Evolutionary conservation across 2,888 invertebrate genomes (phyloP).

Genomic region (Rhamnusium bicolor): DNA sequence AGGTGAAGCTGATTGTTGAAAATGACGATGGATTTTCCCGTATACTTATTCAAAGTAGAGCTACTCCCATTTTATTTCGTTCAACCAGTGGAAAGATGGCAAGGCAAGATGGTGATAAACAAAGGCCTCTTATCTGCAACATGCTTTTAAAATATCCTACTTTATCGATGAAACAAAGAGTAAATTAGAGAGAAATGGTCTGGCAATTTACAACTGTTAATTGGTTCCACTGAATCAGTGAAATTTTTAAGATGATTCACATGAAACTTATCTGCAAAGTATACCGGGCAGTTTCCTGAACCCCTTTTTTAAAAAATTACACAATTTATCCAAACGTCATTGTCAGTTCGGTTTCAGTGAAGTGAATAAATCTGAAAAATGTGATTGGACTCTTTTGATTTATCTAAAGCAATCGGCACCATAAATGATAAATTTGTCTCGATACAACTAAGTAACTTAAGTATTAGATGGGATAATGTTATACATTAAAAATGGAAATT

Average conservation of each 20-base stretch:
- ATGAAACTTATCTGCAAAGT: background rate
- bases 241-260: no score
- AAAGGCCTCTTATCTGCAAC: background rate
- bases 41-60: background rate
- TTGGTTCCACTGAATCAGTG: background rate
- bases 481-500: no score
- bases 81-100: background rate
- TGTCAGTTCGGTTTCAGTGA: no score
- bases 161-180: background rate
- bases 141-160: background rate
- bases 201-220: background rate
- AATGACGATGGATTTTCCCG: background rate
- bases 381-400: no score
- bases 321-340: no score
- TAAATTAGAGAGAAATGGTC: background rate
- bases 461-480: no score
- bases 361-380: no score
- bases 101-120: background rate
- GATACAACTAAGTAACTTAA: no score
- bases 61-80: background rate
- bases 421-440: no score
- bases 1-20: slow-evolving; percentile 8
- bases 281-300: background rate
- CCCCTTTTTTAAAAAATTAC: no score
- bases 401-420: no score